phyloP scores from a whole-genome alignment of 2,888 invertebrate species.

The Cordilura impudica region DNA sequence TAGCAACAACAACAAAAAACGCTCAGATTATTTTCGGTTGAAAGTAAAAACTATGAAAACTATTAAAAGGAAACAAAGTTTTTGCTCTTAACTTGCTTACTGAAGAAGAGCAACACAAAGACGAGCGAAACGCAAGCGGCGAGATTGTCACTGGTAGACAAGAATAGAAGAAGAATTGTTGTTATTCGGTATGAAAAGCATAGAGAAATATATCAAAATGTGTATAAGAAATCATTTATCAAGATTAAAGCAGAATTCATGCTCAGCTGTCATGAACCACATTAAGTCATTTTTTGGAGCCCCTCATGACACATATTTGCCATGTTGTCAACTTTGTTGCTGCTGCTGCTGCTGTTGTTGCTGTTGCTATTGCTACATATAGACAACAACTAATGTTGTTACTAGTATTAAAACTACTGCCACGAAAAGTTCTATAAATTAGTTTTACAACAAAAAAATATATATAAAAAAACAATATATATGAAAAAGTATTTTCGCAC shows the following conservation, averaged over 20 bases:
- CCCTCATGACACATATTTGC: slow-evolving; percentile 64
- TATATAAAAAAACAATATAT: slow-evolving; percentile 6
- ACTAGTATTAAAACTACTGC: slow-evolving; percentile 48
- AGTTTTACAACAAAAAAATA: slow-evolving; percentile 46
- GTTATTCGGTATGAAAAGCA: not conserved
- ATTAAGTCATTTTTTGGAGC: slow-evolving; percentile 73
- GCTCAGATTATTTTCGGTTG: slow-evolving; percentile 20
- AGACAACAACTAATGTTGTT: slow-evolving; percentile 37
- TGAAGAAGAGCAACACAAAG: not conserved
- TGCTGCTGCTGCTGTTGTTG: slow-evolving; percentile 16
- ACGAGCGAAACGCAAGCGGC: not conserved
- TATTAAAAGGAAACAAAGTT: slow-evolving; percentile 68
- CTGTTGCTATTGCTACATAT: not conserved
- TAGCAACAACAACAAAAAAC: not conserved
- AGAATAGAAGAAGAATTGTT: slow-evolving; percentile 20
- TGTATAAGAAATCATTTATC: slow-evolving; percentile 58
- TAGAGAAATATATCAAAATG: not conserved
- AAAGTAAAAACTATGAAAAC: slow-evolving; percentile 51
- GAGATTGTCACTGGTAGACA: not conserved
- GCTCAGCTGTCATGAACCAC: slow-evolving; percentile 74
- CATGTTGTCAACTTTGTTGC: slow-evolving; percentile 64
- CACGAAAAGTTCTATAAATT: slow-evolving; percentile 51
- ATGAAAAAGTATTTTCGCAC: slow-evolving; percentile 21
- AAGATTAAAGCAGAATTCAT: slow-evolving; percentile 67
- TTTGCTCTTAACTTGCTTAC: slow-evolving; percentile 63